Conservation (phyloP, 2,888 invertebrate species). For the Cremastinae sp. region DNA sequence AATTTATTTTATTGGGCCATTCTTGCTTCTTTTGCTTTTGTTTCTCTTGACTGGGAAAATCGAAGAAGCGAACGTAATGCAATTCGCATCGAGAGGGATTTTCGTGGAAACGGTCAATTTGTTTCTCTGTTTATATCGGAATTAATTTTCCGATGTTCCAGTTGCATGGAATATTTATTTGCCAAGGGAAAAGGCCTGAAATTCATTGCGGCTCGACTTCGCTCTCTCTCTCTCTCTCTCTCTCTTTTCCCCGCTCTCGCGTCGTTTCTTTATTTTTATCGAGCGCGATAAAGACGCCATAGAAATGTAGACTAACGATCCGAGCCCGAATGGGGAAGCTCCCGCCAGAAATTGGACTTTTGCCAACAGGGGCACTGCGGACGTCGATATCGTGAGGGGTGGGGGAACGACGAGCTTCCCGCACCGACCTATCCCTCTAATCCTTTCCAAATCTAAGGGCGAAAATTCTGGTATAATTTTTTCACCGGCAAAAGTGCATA, state of each 20-base stretch:
- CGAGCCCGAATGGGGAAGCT: conserved; percentile 51
- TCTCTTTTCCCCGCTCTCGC: neutral
- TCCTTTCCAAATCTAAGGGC: conserved; percentile 21
- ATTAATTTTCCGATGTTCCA: too few relatives aligned
- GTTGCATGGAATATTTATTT: too few relatives aligned
- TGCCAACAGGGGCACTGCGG: conserved; percentile 79
- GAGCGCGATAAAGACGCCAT: conserved; percentile 62
- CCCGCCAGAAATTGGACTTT: conserved; percentile 70
- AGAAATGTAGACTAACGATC: conserved; percentile 64
- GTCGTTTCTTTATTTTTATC: conserved; percentile 33
- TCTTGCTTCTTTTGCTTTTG: too few relatives aligned
- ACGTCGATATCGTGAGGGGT: conserved; percentile 73
- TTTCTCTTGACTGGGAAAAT: conserved; percentile 9
- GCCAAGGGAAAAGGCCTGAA: neutral
- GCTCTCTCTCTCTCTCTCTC: neutral
- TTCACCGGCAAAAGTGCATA: conserved; percentile 8
- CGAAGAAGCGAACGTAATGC: neutral
- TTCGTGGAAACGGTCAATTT: too few relatives aligned
- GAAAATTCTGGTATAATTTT: conserved; percentile 16
- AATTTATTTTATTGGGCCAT: conserved; percentile 43
- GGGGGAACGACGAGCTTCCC: conserved; percentile 53
- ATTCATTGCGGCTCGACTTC: neutral
- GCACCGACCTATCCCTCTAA: conserved; percentile 53
- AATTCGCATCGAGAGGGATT: conserved; percentile 7
- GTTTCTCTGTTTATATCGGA: too few relatives aligned